phyloP scores from a whole-genome alignment of 2,888 invertebrate species.

The Heliothis peltigera region DNA sequence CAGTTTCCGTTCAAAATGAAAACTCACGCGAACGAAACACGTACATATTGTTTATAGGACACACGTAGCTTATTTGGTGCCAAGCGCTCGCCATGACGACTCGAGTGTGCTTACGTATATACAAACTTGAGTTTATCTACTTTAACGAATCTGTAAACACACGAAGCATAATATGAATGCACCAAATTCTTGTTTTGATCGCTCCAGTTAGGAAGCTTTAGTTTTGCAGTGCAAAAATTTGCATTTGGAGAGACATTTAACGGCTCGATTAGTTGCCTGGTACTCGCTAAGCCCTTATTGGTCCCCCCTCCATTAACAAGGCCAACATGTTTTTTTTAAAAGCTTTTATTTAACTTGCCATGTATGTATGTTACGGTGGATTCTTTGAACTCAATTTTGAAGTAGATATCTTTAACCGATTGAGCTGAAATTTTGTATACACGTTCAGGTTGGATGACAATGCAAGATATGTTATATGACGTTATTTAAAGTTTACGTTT shows the following conservation, averaged over 20 bases:
- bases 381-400: too few relatives aligned
- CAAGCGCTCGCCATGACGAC: slow-evolving; percentile 37
- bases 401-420: too few relatives aligned
- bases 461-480: too few relatives aligned
- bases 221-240: background rate
- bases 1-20: slow-evolving; percentile 50
- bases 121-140: slow-evolving; percentile 24
- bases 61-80: slow-evolving; percentile 50
- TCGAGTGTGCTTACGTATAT: slow-evolving; percentile 26
- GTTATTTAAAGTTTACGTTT: slow-evolving; percentile 11
- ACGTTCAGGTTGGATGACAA: too few relatives aligned
- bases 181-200: background rate
- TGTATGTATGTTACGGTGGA: too few relatives aligned
- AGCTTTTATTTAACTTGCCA: slow-evolving; percentile 2
- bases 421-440: too few relatives aligned
- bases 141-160: slow-evolving; percentile 12
- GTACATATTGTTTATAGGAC: slow-evolving; percentile 54
- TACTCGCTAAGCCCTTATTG: too few relatives aligned
- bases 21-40: slow-evolving; percentile 54
- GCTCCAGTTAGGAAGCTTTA: background rate
- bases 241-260: too few relatives aligned
- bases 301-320: too few relatives aligned
- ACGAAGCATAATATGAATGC: slow-evolving; percentile 17
- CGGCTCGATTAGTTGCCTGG: too few relatives aligned
- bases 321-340: too few relatives aligned